Conservation (phyloP, 2,113 vertebrate genomes). For the Xiphorhynchus elegans region DNA sequence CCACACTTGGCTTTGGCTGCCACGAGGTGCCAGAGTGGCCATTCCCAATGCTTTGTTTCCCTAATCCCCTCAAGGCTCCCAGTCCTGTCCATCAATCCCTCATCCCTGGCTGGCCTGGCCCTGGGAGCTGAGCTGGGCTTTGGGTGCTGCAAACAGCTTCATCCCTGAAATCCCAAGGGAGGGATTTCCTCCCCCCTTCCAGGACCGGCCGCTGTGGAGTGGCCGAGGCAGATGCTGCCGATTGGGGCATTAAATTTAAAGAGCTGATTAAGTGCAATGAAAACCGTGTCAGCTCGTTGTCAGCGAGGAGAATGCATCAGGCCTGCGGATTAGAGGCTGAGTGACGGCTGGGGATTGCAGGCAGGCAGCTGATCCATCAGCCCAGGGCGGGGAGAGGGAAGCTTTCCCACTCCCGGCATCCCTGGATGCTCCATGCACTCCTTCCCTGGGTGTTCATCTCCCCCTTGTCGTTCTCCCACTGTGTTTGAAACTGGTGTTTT, state of each 20-base stretch:
- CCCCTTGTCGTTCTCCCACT: fast-evolving
- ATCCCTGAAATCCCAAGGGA: not conserved
- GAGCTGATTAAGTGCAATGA: conserved; percentile 63
- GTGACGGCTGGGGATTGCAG: conserved; percentile 25
- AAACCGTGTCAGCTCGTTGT: conserved; percentile 58
- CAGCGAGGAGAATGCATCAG: conserved; percentile 48
- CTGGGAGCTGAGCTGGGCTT: not conserved
- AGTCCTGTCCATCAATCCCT: not conserved
- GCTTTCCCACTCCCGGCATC: fast-evolving
- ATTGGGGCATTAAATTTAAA: conserved; percentile 35
- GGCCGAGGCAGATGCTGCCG: not conserved
- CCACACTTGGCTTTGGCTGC: fast-evolving
- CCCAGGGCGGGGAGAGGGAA: not conserved
- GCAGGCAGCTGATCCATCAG: conserved; percentile 38
- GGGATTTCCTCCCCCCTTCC: not conserved
- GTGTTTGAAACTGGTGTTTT: fast-evolving
- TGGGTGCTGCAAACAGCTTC: not conserved
- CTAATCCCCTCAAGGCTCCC: not conserved
- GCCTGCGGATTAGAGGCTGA: conserved; percentile 59
- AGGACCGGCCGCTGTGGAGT: not conserved
- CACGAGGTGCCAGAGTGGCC: fast-evolving
- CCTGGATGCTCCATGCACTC: not conserved
- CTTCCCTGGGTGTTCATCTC: not conserved
- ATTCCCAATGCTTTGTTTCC: not conserved
- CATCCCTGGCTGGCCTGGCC: not conserved